Percentiles rank a stretch among this genome's conserved stretches.
Conservation (phyloP, 2,888 invertebrate genomes). For the Sepiola atlantica region DNA sequence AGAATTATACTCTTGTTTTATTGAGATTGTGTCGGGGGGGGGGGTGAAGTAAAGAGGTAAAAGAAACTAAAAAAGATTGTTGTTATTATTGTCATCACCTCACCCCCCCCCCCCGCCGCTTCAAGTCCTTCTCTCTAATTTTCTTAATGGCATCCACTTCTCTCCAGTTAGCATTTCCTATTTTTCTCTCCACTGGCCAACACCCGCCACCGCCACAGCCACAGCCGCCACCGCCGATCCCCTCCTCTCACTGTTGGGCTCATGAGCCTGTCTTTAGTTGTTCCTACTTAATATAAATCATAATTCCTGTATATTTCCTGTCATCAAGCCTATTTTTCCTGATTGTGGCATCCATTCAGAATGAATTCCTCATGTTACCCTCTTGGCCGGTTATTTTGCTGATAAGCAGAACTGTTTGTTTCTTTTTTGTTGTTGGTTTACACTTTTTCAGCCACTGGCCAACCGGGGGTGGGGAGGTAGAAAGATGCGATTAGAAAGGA, state of each 20-base stretch:
- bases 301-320: conserved; percentile 32
- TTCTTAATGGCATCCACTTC: background rate
- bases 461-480: background rate
- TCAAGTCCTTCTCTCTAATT: background rate
- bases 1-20: background rate
- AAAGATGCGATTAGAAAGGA: too few species aligned
- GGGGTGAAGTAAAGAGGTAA: background rate
- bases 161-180: background rate
- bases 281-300: conserved; percentile 32
- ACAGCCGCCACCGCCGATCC: too few species aligned
- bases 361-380: conserved; percentile 20
- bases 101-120: background rate
- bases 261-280: background rate
- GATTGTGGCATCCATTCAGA: conserved; percentile 23
- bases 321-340: conserved; percentile 22
- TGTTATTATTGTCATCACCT: background rate
- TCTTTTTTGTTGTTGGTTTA: background rate
- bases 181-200: background rate
- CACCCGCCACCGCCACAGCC: too few species aligned
- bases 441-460: conserved; percentile 5
- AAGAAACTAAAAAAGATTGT: background rate
- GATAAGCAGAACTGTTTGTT: background rate
- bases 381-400: background rate
- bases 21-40: background rate
- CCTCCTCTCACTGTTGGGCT: background rate